Base-by-base conservation (phyloP, 2,797 vertebrate genomes). In the Galago senegalensis region DNA sequence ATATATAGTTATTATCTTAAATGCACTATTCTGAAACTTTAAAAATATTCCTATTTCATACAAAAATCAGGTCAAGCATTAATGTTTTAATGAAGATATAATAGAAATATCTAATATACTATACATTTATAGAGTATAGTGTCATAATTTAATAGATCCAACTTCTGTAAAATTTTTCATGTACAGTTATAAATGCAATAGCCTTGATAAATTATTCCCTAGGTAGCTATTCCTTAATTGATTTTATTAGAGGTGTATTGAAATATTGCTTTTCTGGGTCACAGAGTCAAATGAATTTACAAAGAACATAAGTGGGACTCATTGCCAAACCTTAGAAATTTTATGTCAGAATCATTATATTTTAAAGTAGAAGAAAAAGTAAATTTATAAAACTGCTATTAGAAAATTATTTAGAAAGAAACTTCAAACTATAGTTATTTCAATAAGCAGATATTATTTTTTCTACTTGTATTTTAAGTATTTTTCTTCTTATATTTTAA, bases 191-290 rank as follows among this genome's bases (percentile, higher is more conserved):
- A 98, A 98, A 96, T 93, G 80, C 81, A 97, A 97, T 97, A 82
- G 18, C 83, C 95, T 97, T 98, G 95, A 98, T 97, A 49, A 96
- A 98, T 97, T 96, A 89, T 98, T 97, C 96, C 97, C 84, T 67
- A 90, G 49, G 34, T 93, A 94, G 76, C 56, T 75, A 93, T 94
- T 95, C 80, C 90, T 89, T 95, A 98, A 98, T 93, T 98, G 97
- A 98, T 98, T 97, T 98, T 98, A 23, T 46, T 92, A 84, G 93
- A 98, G 25, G 2, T 70, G 1, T 91, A 91, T 80, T 95, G 40
- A 40, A 97, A 94, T 97, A 97, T 37, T 85, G 34, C 34, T 96
- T 98, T 97, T 97, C 94, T 97, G 53, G 46, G 18, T 97, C 53
- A 96, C 49, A 67, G 0, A 95, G 89, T 40, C 46, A 87, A 82